These are phyloP conservation scores for Noctua janthe DNA, from an alignment of 2,888 invertebrate species.

Conservation along the genomic window DNA sequence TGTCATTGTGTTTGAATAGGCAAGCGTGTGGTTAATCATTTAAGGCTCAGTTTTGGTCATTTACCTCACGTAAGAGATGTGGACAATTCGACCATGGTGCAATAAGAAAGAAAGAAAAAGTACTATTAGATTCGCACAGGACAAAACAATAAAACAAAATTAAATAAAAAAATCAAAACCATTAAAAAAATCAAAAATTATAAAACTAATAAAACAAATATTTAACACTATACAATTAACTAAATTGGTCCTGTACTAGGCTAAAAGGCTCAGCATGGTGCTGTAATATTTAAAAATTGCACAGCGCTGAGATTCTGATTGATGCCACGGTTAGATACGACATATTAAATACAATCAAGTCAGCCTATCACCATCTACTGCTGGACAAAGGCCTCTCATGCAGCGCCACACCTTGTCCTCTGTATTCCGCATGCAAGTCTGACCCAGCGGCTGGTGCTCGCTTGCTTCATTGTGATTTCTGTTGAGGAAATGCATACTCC, in stretches of 20 bases:
- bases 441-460: background rate
- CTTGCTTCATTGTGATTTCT: background rate
- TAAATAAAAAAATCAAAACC: no score
- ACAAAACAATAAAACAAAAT: no score
- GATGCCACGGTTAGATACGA: no score
- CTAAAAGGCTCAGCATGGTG: no score
- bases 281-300: no score
- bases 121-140: no score
- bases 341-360: no score
- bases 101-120: background rate
- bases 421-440: background rate
- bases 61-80: background rate
- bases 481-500: background rate
- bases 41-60: background rate
- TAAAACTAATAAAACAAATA: no score
- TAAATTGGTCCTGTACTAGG: no score
- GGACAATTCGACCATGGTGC: background rate
- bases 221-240: no score
- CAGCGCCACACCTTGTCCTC: background rate
- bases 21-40: background rate
- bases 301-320: no score
- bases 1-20: conserved; percentile 14
- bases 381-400: background rate
- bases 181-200: no score
- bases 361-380: background rate